These are phyloP conservation scores for Todiramphus chloris DNA, from an alignment of 2,113 vertebrate genomes.

Conservation along the genomic window DNA sequence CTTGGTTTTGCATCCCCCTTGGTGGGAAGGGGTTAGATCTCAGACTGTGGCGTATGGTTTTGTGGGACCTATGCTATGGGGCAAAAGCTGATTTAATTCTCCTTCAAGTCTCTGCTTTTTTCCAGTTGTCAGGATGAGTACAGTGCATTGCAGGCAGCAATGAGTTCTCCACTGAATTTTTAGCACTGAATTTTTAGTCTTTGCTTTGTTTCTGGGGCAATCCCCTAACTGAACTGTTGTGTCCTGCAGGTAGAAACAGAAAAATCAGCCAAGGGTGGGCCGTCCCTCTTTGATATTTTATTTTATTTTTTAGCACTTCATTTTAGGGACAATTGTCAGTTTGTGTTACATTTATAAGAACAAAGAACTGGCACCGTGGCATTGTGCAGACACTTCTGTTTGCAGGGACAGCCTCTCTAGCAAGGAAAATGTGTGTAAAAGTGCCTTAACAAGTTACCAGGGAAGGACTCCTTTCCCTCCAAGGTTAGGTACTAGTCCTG, in stretches of 20 bases:
- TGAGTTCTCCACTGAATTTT: background rate
- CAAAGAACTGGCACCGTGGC: background rate
- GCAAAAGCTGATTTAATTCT: constrained; percentile 14
- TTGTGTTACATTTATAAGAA: background rate
- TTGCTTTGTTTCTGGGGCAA: background rate
- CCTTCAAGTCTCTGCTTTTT: background rate
- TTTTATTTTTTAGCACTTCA: background rate
- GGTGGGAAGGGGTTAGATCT: background rate
- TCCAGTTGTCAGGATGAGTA: background rate
- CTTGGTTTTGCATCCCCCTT: background rate
- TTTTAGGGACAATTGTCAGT: background rate
- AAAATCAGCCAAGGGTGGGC: background rate
- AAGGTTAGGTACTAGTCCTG: background rate
- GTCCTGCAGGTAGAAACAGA: background rate
- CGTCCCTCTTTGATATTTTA: background rate
- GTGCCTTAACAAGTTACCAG: background rate
- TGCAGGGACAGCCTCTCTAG: background rate
- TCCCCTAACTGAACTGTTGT: background rate
- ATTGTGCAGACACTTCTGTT: background rate
- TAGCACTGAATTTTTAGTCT: background rate
- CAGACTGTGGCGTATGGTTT: background rate
- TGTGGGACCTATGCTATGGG: background rate
- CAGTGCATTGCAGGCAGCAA: background rate
- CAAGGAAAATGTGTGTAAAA: background rate
- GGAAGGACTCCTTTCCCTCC: background rate